Evolutionary conservation across 1,140 invertebrate genomes (phyloP).

Genomic region (Ridgeia piscesae): DNA sequence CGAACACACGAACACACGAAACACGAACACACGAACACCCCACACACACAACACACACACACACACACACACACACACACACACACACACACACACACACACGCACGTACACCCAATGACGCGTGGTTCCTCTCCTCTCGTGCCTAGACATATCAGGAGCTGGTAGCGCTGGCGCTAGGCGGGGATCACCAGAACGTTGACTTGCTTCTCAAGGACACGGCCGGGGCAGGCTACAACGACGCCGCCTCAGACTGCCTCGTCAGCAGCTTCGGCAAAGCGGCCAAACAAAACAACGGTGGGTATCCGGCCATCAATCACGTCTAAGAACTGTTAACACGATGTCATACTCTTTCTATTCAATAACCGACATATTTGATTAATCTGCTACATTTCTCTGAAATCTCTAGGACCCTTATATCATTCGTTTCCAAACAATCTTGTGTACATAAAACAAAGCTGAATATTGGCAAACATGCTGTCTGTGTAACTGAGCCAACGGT

Average conservation of each 20-base stretch:
- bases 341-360: no score
- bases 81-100: not conserved
- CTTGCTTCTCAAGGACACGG: slow-evolving; percentile 25
- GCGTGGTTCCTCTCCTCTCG: not conserved
- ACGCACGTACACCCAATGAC: not conserved
- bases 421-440: no score
- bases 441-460: no score
- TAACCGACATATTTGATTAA: no score
- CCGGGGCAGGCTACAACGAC: slow-evolving; percentile 24
- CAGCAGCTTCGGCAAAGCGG: slow-evolving; percentile 28
- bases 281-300: slow-evolving; percentile 10
- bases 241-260: slow-evolving; percentile 21
- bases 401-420: no score
- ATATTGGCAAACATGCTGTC: no score
- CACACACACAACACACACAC: no score
- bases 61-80: not conserved
- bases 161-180: slow-evolving; percentile 15
- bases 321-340: not conserved
- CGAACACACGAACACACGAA: no score
- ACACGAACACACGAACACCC: no score
- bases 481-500: no score
- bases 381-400: no score
- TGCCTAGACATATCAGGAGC: slow-evolving; percentile 17
- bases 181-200: slow-evolving; percentile 21
- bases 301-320: slow-evolving; percentile 7